Evolutionary conservation across 2,888 invertebrate genomes (phyloP), one percentile per base, ranked within the genome.

Genomic region (Eilema sororculum): DNA sequence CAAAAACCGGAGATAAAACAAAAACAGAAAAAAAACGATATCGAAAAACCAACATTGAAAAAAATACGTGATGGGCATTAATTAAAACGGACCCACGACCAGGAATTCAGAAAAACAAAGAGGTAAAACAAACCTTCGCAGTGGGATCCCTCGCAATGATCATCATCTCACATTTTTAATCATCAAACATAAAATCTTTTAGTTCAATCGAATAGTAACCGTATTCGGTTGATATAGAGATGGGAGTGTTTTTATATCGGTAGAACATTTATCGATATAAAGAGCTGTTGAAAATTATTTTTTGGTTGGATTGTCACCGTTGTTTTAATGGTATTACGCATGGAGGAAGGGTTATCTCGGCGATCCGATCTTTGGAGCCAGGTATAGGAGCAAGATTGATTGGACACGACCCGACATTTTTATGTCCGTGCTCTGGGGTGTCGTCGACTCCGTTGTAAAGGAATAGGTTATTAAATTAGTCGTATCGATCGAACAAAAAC

Each of bases 11-110:
- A 89, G 87, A 91, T 89, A 90, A 90, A 90, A 93, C 86, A 86
- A 78, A 84, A 84, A 85, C 81, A 85, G 86, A 89, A 88, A 86
- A 88, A 85, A 77, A 80, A 84, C 77, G 84, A 52, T n/a, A 52
- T 78, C 82, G 81, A 87, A 91, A 93, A 93, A 91, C 91, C 87
- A 91, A 92, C 92, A 90, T 87, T 88, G 89, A 91, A 94, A 94
- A 94, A 94, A 94, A 93, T 91, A 93, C 94, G 95, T 95, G 95
- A 95, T 93, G 93, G 93, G 94, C 95, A 95, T 95, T 95, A 95
- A 95, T 95, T 95, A 95, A 95, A 95, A 95, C 91, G 93, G 94
- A 94, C 93, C 93, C 93, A 92, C 92, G 92, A 91, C 91, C 91
- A 91, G 92, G 93, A 92, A 92, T 92, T 87, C 93, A 92, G 92